These are phyloP conservation scores for Agrypnus murinus DNA, from an alignment of 2,888 invertebrate genomes.

Conservation along the genomic window DNA sequence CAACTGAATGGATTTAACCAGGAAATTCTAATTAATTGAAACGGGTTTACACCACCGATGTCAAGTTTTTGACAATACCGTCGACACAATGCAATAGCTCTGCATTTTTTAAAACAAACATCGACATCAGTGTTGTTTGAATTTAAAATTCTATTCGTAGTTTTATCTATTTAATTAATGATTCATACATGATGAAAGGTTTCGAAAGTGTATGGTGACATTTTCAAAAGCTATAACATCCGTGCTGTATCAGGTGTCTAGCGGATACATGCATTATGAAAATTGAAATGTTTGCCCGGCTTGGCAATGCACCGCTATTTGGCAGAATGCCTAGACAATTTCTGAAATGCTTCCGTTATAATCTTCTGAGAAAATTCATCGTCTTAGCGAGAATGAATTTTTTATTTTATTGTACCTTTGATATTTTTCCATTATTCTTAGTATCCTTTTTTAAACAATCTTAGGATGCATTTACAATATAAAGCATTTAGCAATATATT, in stretches of 20 bases:
- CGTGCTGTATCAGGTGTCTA: conserved; percentile 27
- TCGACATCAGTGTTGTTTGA: not conserved
- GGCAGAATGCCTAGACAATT: conserved; percentile 45
- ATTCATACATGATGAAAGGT: not conserved
- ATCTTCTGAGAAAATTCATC: conserved; percentile 34
- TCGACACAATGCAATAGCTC: conserved; percentile 34
- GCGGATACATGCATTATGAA: conserved; percentile 32
- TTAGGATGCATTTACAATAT: no score
- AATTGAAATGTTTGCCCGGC: conserved; percentile 33
- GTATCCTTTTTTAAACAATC: no score
- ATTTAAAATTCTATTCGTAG: conserved; percentile 5
- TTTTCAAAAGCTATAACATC: conserved; percentile 2
- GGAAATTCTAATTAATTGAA: conserved; percentile 45
- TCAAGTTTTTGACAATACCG: conserved; percentile 39
- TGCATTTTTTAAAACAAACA: conserved; percentile 8
- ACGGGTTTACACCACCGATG: conserved; percentile 37
- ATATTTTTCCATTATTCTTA: no score
- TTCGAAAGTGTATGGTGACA: not conserved
- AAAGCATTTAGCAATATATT: no score
- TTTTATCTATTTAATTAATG: conserved; percentile 14
- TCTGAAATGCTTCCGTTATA: conserved; percentile 33
- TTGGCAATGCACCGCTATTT: conserved; percentile 25
- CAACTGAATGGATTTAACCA: conserved; percentile 40
- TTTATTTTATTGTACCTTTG: not conserved
- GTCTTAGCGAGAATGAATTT: not conserved